Evolutionary conservation across 2,888 invertebrate genomes (phyloP).

Genomic region (Lingula anatina): DNA sequence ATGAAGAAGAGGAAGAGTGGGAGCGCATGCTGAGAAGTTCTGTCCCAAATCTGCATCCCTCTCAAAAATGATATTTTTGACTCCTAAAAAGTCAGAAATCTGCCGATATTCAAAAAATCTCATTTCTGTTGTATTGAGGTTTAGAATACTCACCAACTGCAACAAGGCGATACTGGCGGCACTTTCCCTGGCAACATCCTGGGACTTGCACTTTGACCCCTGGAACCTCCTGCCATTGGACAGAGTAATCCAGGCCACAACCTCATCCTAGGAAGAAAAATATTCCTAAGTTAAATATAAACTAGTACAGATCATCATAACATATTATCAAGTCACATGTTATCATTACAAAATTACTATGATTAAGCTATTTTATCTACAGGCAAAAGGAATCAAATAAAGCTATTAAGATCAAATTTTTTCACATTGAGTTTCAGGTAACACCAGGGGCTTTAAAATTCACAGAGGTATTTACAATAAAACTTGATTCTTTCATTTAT

Average conservation of each 20-base stretch:
- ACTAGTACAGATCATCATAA: not conserved
- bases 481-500: too few relatives aligned
- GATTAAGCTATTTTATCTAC: too few relatives aligned
- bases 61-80: not conserved
- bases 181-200: slow-evolving; percentile 53
- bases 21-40: not conserved
- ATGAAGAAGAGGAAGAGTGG: not conserved
- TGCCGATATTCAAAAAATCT: too few relatives aligned
- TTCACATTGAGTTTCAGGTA: too few relatives aligned
- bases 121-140: too few relatives aligned
- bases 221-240: slow-evolving; percentile 54
- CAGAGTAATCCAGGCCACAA: slow-evolving; percentile 45
- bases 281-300: not conserved
- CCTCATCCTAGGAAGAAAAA: not conserved
- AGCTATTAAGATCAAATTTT: too few relatives aligned
- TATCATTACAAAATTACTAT: not conserved
- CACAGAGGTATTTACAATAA: too few relatives aligned
- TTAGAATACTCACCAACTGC: slow-evolving; percentile 29
- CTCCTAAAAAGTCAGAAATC: too few relatives aligned
- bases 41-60: not conserved
- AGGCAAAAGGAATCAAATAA: too few relatives aligned
- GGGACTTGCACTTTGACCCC: slow-evolving; percentile 54
- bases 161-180: slow-evolving; percentile 40
- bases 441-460: too few relatives aligned
- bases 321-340: not conserved